Evolutionary conservation across 2,888 invertebrate species (phyloP), one percentile per base, ranked within the genome.

Genomic region (Tanytarsus gracilentus): DNA sequence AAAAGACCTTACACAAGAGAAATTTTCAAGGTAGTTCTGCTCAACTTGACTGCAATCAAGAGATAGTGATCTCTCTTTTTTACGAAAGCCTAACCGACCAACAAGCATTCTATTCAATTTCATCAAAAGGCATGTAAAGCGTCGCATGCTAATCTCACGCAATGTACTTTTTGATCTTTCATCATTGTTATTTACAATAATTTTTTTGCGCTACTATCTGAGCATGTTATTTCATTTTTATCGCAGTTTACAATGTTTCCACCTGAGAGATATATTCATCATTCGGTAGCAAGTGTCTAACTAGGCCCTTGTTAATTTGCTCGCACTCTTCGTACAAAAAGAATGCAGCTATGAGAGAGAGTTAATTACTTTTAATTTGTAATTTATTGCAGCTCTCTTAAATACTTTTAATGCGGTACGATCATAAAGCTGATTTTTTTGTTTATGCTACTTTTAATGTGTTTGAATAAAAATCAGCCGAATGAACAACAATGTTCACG

Each of bases 281-380:
- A 29, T 36, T 36, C 4, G 9, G 9, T 16, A 14, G 14, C 36
- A 36, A 36, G 14, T 36, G 4, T 36, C n/a, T 14, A 33, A 5
- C 2, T 33, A 33, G 6, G 3, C 3, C 33, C n/a, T 3, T 5
- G 9, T 33, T 5, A 33, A 5, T 33, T 33, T 5, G n/a, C 5
- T 33, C 6, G n/a, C n/a, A 33, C 2, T 5, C 9, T 5, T 33
- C 33, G n/a, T 33, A 33, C 9, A 18, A 18, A 23, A 44, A 44
- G 9, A 44, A 44, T 21, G 44, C 21, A 18, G 44, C 23, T 44
- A 49, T 49, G 49, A 25, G 49, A n/a, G n/a, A 39, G 25, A 23
- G 39, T 39, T 53, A 55, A 55, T 55, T 30, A 48, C 7, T 23
- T 58, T 44, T 58, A 58, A 58, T 58, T 58, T 58, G 44, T 30